Conservation (phyloP, 2,113 vertebrate genomes). For the Phylloscopus whistleri region DNA sequence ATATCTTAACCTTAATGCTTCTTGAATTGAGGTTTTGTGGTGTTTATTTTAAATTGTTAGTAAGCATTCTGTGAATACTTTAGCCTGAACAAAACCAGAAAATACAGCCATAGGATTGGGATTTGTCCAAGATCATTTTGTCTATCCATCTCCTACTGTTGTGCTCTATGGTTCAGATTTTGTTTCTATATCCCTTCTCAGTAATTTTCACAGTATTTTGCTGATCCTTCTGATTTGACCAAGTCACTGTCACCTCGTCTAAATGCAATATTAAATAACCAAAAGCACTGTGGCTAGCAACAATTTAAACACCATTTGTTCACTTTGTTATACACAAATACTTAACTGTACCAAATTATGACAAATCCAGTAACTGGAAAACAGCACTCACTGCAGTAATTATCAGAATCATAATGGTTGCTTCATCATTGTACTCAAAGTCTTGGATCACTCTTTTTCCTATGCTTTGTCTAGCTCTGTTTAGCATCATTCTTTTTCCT, state of each 20-base stretch:
- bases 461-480: background rate
- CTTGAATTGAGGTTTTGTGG: background rate
- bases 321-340: background rate
- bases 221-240: background rate
- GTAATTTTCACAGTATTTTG: background rate
- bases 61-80: background rate
- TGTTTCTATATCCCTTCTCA: background rate
- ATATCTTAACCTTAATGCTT: background rate
- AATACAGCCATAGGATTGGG: accelerated
- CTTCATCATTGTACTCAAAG: background rate
- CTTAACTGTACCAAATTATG: background rate
- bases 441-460: background rate
- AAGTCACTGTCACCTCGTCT: background rate
- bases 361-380: background rate
- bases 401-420: background rate
- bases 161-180: background rate
- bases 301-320: background rate
- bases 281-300: background rate
- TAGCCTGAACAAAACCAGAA: background rate
- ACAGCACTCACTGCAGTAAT: background rate
- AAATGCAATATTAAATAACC: background rate
- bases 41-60: background rate
- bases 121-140: background rate
- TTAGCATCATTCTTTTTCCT: background rate
- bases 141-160: background rate